Evolutionary conservation across 2,797 vertebrate genomes (phyloP), one percentile per base, ranked within the genome.

Genomic region (Paratrypauchen microcephalus): DNA sequence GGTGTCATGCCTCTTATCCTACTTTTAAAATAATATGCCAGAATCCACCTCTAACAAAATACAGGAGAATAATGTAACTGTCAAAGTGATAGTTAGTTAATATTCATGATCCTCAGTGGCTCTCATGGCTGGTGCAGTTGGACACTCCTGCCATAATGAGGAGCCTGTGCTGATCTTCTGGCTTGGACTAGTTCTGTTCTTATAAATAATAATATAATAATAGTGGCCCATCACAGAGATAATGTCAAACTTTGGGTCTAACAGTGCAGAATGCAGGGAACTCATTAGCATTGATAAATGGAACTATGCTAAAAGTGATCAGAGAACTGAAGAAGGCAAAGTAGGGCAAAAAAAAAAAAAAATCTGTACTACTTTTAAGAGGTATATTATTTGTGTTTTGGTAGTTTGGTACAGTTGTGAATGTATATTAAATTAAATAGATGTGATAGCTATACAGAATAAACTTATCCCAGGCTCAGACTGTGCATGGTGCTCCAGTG

Each of bases 131-230:
- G 63, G 69, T 73, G 65, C 55, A 13, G 69, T 77, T 82, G 68
- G 71, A 86, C 83, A 79, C 85, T 66, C 72, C 78, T 19, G 75
- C 69, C 18, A 78, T 92, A 92, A 92, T 83, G 85, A 91, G 89
- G 72, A 65, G 72, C 75, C 67, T 71, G 30, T 2, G 59, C 59
- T 74, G 68, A 70, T 74, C 80, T 71, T 72, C 26, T 45, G 4
- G 65, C 74, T 77, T 61, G 77, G 77, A 71, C 64, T 1, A 9
- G 80, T 85, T 88, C 84, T 80, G 36, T 70, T 65, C 65, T 72
- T 79, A 76, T 85, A 86, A 88, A 87, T n/a, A n/a, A n/a, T n/a
- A n/a, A n/a, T 80, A 83, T 80, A 79, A 79, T 75, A 81, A 74
- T 72, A 71, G 79, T 59, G 69, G 8, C 71, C 60, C 74, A 68